phyloP scores from a whole-genome alignment of 2,797 vertebrate species.

The Pteropus rufus region DNA sequence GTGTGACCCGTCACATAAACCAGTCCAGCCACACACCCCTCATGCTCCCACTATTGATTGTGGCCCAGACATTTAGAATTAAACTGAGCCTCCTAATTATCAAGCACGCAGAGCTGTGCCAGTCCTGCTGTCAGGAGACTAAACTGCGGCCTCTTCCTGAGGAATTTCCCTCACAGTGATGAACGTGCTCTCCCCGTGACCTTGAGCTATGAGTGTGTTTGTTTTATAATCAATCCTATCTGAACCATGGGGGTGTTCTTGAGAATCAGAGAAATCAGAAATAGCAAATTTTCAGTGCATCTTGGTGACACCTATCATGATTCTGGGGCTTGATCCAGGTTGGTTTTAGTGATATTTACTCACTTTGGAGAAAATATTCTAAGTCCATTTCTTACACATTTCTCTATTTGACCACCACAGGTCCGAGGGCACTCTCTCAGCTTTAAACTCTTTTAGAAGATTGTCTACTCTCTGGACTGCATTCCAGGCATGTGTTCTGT shows the following conservation, averaged over 20 bases:
- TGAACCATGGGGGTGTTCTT: neutral
- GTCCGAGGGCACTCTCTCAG: neutral
- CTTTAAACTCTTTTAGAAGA: neutral
- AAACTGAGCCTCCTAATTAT: conserved; percentile 52
- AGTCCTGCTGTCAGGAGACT: neutral
- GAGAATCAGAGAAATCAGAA: conserved; percentile 50
- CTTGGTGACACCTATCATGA: neutral
- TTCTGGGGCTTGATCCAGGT: conserved; percentile 7
- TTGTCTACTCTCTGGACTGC: neutral
- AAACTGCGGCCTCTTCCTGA: neutral
- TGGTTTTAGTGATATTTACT: conserved; percentile 15
- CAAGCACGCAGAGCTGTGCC: neutral
- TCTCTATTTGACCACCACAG: neutral
- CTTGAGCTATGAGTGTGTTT: conserved; percentile 53
- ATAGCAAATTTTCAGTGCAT: neutral
- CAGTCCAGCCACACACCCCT: neutral
- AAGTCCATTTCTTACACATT: conserved; percentile 17
- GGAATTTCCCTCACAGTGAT: conserved; percentile 29
- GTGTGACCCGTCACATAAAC: conserved; percentile 63
- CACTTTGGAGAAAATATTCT: conserved; percentile 31
- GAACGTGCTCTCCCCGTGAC: conserved; percentile 26
- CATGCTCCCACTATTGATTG: conserved; percentile 45
- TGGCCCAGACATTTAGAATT: conserved; percentile 58
- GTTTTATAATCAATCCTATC: conserved; percentile 44
- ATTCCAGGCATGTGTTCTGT: neutral